These are phyloP conservation scores for Octodonta nipae DNA, from an alignment of 2,888 invertebrate species.

Conservation along the genomic window DNA sequence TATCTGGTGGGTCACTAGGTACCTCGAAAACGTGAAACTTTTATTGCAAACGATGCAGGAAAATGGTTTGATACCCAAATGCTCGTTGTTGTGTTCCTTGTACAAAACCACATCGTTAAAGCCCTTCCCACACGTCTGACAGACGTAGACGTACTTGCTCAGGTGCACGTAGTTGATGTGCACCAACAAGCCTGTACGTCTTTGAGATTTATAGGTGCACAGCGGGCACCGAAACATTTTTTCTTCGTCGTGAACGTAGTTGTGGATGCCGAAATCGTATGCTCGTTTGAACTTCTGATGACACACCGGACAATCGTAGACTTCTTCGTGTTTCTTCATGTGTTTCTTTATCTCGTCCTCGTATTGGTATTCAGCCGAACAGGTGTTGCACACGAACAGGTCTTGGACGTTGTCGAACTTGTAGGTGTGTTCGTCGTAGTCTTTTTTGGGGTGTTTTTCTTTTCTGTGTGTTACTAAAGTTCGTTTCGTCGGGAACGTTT, in stretches of 20 bases:
- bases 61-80: conserved; percentile 39
- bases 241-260: conserved; percentile 23
- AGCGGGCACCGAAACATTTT: conserved; percentile 26
- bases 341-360: conserved; percentile 22
- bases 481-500: conserved; percentile 18
- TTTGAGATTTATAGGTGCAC: conserved; percentile 24
- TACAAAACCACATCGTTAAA: conserved; percentile 41
- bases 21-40: conserved; percentile 38
- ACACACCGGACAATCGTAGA: conserved; percentile 35
- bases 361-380: conserved; percentile 22
- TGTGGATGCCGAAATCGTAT: conserved; percentile 28
- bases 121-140: conserved; percentile 41
- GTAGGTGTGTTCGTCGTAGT: conserved; percentile 21
- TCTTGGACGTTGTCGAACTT: conserved; percentile 23
- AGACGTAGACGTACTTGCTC: conserved; percentile 37
- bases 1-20: conserved; percentile 23
- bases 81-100: conserved; percentile 43
- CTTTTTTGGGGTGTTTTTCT: conserved; percentile 28
- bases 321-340: conserved; percentile 21
- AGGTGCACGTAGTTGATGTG: conserved; percentile 30
- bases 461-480: conserved; percentile 21
- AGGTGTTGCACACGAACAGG: conserved; percentile 23
- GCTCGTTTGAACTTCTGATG: conserved; percentile 25
- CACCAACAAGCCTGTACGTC: conserved; percentile 23
- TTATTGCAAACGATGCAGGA: conserved; percentile 41